phyloP scores from a whole-genome alignment of 2,888 invertebrate species.

The Mythimna albipuncta region DNA sequence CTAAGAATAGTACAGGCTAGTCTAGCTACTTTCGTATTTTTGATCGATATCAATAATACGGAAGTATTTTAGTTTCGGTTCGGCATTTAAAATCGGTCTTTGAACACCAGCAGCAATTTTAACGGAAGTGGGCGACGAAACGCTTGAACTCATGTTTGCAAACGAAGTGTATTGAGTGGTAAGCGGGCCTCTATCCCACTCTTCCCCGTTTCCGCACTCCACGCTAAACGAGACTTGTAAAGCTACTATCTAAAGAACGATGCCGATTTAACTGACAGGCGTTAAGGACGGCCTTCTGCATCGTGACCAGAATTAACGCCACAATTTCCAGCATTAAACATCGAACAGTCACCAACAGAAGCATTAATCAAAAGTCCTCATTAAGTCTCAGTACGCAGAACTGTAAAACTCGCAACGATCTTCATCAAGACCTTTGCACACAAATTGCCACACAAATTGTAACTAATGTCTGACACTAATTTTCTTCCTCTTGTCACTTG shows the following conservation, averaged over 20 bases:
- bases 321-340: conserved; percentile 19
- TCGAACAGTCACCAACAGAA: conserved; percentile 14
- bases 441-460: conserved; percentile 61
- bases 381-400: conserved; percentile 34
- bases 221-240: conserved; percentile 32
- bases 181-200: conserved; percentile 9
- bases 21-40: conserved; percentile 29
- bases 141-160: conserved; percentile 24
- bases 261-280: conserved; percentile 17
- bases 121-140: conserved; percentile 10
- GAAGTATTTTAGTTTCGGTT: not conserved
- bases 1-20: conserved; percentile 13
- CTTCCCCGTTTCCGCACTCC: conserved; percentile 29
- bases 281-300: conserved; percentile 12
- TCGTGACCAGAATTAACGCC: conserved; percentile 38
- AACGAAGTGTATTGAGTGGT: conserved; percentile 36
- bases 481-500: conserved; percentile 57
- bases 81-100: not conserved
- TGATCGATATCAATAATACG: conserved; percentile 23
- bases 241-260: not conserved
- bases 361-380: conserved; percentile 52
- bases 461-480: conserved; percentile 63
- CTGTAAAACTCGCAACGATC: conserved; percentile 49
- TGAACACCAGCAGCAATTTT: conserved; percentile 15
- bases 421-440: conserved; percentile 54